phyloP scores from a whole-genome alignment of 2,113 vertebrate genomes.

The Mormyrus lacerda region DNA sequence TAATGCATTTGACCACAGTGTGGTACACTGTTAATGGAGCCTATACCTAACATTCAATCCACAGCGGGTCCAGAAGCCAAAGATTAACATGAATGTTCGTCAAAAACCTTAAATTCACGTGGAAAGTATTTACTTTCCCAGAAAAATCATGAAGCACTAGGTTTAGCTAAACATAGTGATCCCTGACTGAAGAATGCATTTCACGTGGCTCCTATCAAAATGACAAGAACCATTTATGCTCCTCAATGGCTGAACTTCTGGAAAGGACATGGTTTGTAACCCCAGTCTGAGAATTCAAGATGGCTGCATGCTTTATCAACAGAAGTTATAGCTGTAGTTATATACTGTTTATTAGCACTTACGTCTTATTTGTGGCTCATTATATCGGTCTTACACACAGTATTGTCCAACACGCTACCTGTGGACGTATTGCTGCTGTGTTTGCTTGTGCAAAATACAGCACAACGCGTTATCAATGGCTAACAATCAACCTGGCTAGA shows the following conservation, averaged over 20 bases:
- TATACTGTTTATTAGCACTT: neutral
- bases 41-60: neutral
- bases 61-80: neutral
- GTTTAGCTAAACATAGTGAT: neutral
- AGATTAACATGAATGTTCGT: neutral
- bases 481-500: neutral
- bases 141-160: neutral
- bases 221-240: neutral
- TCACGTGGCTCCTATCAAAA: neutral
- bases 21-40: neutral
- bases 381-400: neutral
- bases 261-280: neutral
- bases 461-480: neutral
- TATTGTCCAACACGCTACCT: neutral
- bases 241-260: neutral
- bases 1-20: neutral
- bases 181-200: neutral
- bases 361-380: neutral
- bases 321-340: neutral
- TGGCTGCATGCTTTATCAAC: neutral
- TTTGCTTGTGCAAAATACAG: neutral
- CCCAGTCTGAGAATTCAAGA: neutral
- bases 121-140: neutral
- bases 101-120: neutral
- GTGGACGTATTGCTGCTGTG: neutral